phyloP scores from a whole-genome alignment of 2,113 vertebrate species.

The Pseudorasbora parva region DNA sequence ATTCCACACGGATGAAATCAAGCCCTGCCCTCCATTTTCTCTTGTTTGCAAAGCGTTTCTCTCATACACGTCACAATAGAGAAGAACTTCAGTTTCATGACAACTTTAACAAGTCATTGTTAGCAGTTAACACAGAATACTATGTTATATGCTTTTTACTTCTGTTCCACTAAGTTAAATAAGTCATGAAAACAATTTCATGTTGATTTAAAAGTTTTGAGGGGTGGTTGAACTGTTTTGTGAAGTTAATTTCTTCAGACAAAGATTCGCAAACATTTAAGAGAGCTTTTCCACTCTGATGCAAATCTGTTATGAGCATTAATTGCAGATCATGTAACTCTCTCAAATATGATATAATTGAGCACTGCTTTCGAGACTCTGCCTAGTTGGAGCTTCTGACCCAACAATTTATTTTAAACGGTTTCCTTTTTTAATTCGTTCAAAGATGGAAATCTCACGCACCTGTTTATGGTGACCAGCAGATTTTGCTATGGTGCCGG shows the following conservation, averaged over 20 bases:
- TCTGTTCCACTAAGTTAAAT: background rate
- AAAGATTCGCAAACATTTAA: conserved; percentile 23
- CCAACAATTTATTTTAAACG: background rate
- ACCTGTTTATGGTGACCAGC: background rate
- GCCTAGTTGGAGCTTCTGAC: background rate
- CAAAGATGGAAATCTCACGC: background rate
- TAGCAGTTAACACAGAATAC: background rate
- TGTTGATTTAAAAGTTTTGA: conserved; percentile 7
- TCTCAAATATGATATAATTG: conserved; percentile 39
- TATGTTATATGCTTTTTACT: too few species aligned
- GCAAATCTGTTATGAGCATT: conserved; percentile 41
- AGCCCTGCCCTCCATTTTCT: too few species aligned
- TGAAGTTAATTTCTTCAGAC: conserved; percentile 14
- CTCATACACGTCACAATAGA: too few species aligned
- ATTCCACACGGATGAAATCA: too few species aligned
- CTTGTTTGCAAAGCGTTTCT: too few species aligned
- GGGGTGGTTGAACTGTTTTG: background rate
- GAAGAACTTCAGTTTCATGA: too few species aligned
- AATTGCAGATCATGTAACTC: conserved; percentile 43
- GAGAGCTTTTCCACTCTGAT: conserved; percentile 15
- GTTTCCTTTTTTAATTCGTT: conserved; percentile 6
- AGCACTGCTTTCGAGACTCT: background rate
- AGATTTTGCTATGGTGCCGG: background rate
- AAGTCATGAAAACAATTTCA: background rate
- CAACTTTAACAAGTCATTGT: too few species aligned